Base-by-base conservation (phyloP, 2,797 vertebrate genomes). In the Sebastes cheni region DNA sequence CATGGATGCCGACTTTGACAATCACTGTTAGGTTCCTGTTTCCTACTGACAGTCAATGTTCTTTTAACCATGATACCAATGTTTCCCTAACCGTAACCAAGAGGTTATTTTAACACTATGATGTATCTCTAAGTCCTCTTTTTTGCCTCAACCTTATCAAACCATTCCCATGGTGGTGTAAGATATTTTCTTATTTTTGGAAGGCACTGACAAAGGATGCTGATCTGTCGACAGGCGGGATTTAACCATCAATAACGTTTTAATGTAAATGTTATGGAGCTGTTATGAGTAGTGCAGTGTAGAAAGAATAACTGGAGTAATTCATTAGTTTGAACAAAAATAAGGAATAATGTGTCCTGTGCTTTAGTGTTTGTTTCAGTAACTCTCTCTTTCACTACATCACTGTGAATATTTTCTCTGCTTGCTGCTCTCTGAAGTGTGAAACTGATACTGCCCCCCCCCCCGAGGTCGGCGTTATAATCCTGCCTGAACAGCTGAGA, bases 351-450 rank as follows among this genome's bases (percentile, higher is more conserved):
- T 4, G 14, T 12, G 32, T 36, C 25, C 11, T 72, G 56, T 61
- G 32, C 4, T n/a, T 22, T 4, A 9, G 68, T 3, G 2, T 20
- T 34, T 29, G 27, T 25, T 59, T 50, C 66, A 20, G 29, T 12
- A 23, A 52, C 29, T 2, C 14, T 39, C 50, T 74, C 50, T 18
- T 42, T 70, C 12, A 6, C 18, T 29, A 30, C 55, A 60, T 77
- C 71, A 11, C n/a, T 34, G 67, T 74, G 80, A 59, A 67, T 66
- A 39, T 83, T 68, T 84, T 42, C 61, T 71, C 46, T 36, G 20
- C 5, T 50, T 66, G 77, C 59, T 27, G 55, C 25, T 76, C 86
- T 86, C 75, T 85, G 71, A 79, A 71, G 68, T 81, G 81, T 79
- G 69, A 86, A 84, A 81, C 72, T 60, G 81, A 86, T 75, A 34